phyloP scores from a whole-genome alignment of 2,888 invertebrate genomes.

The Mystacides longicornis region DNA sequence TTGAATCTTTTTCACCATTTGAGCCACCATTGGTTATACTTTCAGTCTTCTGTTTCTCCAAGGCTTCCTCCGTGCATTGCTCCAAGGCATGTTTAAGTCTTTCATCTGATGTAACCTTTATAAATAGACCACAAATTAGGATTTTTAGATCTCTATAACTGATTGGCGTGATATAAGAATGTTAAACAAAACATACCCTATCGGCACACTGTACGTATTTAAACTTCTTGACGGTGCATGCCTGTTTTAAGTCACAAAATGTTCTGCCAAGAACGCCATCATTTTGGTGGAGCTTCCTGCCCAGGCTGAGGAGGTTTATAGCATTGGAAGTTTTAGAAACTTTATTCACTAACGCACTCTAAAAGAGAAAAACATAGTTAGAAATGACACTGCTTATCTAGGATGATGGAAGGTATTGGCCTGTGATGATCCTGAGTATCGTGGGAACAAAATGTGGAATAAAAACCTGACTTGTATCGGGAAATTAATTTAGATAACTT shows the following conservation, averaged over 20 bases:
- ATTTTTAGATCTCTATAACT: neutral
- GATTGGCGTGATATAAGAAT: too few species aligned
- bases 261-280: conserved; percentile 52
- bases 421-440: too few species aligned
- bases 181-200: conserved; percentile 35
- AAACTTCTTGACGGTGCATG: conserved; percentile 56
- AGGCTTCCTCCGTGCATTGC: conserved; percentile 55
- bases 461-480: too few species aligned
- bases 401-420: too few species aligned
- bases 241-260: conserved; percentile 59
- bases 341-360: conserved; percentile 58
- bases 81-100: conserved; percentile 64
- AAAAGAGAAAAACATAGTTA: conserved; percentile 29
- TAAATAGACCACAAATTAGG: conserved; percentile 7
- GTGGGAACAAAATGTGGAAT: too few species aligned
- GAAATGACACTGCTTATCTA: neutral
- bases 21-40: conserved; percentile 28
- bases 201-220: conserved; percentile 60
- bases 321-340: conserved; percentile 42
- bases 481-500: too few species aligned
- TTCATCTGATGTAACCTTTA: conserved; percentile 66
- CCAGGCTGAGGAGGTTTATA: conserved; percentile 54
- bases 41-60: conserved; percentile 39
- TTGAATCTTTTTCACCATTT: conserved; percentile 29
- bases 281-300: conserved; percentile 46